Base-by-base conservation (phyloP, 2,797 vertebrate genomes). In the Acrocephalus scirpaceus region DNA sequence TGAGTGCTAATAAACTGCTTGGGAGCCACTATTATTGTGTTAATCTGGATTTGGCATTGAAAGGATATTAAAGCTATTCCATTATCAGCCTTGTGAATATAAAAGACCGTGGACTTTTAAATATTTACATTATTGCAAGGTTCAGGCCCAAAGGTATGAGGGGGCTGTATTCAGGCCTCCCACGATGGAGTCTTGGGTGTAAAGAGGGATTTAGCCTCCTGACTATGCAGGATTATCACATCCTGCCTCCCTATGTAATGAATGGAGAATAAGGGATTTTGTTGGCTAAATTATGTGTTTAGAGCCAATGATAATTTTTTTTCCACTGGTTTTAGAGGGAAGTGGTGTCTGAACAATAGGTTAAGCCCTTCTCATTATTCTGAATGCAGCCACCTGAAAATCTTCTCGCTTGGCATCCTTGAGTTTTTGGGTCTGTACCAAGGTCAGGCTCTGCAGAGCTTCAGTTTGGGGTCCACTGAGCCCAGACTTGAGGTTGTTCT, bases 31-130 rank as follows among this genome's bases (percentile, higher is more conserved):
- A 27, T 87, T 95, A 93, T 73, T 53, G 5, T 22, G 48, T 86
- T 95, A 94, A 93, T 95, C 88, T 96, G 94, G 86, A 95, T 97
- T 95, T 97, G 88, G 81, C 80, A 62, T 89, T 79, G 71, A 66
- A 77, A 80, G 78, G 58, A 75, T 94, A 87, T 95, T 89, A 95
- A 90, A 95, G 62, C 47, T 89, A 23, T 95, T 92, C 86, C 50
- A 62, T 94, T 95, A 91, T 97, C 93, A 89, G 78, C 50, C 69
- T 91, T 66, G 57, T 93, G 93, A 89, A 87, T 87, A 51, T 95
- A 86, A 93, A 96, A 80, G 75, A 40, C 72, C 54, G 42, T 10
- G 36, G 67, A 74, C 69, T 79, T 94, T 89, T 71, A 96, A 93
- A 94, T 96, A 89, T 95, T 96, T 97, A 95, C 80, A 78, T 95